Evolutionary conservation across 2,888 invertebrate species (phyloP), one percentile per base, ranked within the genome.

Genomic region (Drosophila meridiana): DNA sequence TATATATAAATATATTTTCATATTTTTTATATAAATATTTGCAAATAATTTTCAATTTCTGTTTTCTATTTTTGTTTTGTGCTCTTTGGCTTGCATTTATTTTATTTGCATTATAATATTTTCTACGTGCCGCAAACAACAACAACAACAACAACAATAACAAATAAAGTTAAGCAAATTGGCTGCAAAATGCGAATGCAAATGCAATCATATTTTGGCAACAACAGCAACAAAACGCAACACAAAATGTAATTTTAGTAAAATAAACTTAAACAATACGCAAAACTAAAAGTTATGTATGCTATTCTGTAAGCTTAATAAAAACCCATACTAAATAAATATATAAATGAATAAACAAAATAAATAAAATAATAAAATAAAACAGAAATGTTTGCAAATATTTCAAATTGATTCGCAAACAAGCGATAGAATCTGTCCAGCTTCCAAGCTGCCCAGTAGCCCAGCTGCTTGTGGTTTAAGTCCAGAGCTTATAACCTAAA

Each of bases 241-340:
- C 47, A 68, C 57, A 69, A 84, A 89, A 75, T 86, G 88, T 86
- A 87, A 85, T 86, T 86, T 89, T 86, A 89, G 88, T 74, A 73
- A 86, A 86, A 87, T 85, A 85, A 80, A 84, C 73, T 69, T 77
- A 73, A 80, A 77, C 69, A 80, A 78, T 73, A 76, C 76, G 69
- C 66, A 77, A 72, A 87, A 78, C 72, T 76, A 80, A 70, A 80
- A 85, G 83, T 88, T 89, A 78, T 87, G 67, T 87, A 87, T 89
- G 85, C 78, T 89, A 80, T 75, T 87, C 70, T 89, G 56, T 89
- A 87, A 89, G 90, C 76, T 85, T 73, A 79, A 89, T 52, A 70
- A 77, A 83, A 55, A 32, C 32, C 14, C 43, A 56, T 85, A 52
- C 64, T 58, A 76, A 87, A 87, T 78, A 84, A 81, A 80, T 69